Evolutionary conservation across 2,113 vertebrate genomes (phyloP), one percentile per base, ranked within the genome.

Genomic region (Centropristis striata): DNA sequence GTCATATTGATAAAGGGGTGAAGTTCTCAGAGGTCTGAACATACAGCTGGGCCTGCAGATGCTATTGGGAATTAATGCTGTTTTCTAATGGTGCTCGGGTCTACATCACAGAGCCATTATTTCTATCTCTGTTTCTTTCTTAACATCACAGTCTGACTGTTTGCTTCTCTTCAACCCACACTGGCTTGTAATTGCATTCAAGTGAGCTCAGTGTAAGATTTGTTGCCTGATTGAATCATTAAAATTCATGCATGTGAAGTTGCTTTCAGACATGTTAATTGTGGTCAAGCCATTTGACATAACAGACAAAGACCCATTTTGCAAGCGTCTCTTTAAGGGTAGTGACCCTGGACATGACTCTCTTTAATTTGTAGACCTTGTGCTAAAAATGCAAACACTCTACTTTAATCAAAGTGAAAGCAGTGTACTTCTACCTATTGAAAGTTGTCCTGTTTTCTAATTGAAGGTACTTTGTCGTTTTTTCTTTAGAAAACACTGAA

Each of bases 1-100:
- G 86, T 79, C 77, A 83, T 83, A 79, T 80, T 90, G 78, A 90
- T 85, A 86, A 86, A 76, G 75, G 82, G 85, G 75, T 82, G 75
- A 88, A 76, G 81, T 83, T 91, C 61, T 92, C 82, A 67, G 50
- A 79, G 75, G 75, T 64, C 79, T 83, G 71, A 61, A 37, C 64
- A 60, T 81, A 86, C 88, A 88, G 84, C 82, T 87, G 83, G 80
- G 84, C 61, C 44, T 81, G 78, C 81, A 84, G 79, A 88, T 87
- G 85, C 92, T 85, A 44, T 75, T 76, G 86, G 86, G 91, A 92
- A 86, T 88, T 57, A 78, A 75, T 65, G 49, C 73, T 78, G 81
- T 85, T 86, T 78, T 86, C 51, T 80, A 87, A 83, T 84, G 79
- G 77, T 46, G 76, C 82, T 80, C n/a, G 55, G 73, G 57, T 88